Evolutionary conservation across 64 coral and sea anemone species (phyloP).

Genomic region (Actinia equina): DNA sequence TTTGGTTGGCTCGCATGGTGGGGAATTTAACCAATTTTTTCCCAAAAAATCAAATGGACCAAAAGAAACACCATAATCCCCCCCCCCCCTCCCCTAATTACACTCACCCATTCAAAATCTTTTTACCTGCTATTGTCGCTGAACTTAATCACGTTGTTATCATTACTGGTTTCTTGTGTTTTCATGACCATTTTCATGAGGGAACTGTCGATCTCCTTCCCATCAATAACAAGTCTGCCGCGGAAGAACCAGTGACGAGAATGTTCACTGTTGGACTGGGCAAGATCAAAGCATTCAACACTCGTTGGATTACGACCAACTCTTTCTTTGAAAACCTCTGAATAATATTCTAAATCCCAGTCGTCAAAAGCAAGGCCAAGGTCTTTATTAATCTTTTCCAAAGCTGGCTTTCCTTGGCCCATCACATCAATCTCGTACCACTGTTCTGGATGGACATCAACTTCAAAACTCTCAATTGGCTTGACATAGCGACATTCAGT

Average conservation of each 20-base stretch:
- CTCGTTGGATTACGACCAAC: constrained; percentile 89
- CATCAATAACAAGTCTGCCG: constrained; percentile 80
- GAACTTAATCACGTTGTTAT: constrained; percentile 90
- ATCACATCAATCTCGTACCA: constrained; percentile 87
- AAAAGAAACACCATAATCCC: too few relatives aligned
- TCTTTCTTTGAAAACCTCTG: constrained; percentile 70
- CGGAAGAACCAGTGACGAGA: constrained; percentile 97
- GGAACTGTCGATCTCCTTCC: constrained; percentile 67
- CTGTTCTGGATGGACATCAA: constrained; percentile 48
- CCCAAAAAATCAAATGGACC: too few relatives aligned
- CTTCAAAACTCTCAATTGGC: constrained; percentile 72
- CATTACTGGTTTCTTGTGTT: constrained; percentile 73
- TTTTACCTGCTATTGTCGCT: constrained; percentile 89
- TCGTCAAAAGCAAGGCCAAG: constrained; percentile 91
- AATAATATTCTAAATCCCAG: constrained; percentile 95
- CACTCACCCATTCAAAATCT: too few relatives aligned
- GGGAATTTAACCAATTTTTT: too few relatives aligned
- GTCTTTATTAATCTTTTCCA: constrained; percentile 83
- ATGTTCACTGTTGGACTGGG: constrained; percentile 96
- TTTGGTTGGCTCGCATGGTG: too few relatives aligned
- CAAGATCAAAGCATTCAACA: constrained; percentile 98
- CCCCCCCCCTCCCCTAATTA: too few relatives aligned
- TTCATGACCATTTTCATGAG: constrained; percentile 94
- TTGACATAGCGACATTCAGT: constrained; percentile 84
- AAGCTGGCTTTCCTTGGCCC: constrained; percentile 38